phyloP scores from a whole-genome alignment of 1,140 invertebrate genomes.

The Cepaea nemoralis region DNA sequence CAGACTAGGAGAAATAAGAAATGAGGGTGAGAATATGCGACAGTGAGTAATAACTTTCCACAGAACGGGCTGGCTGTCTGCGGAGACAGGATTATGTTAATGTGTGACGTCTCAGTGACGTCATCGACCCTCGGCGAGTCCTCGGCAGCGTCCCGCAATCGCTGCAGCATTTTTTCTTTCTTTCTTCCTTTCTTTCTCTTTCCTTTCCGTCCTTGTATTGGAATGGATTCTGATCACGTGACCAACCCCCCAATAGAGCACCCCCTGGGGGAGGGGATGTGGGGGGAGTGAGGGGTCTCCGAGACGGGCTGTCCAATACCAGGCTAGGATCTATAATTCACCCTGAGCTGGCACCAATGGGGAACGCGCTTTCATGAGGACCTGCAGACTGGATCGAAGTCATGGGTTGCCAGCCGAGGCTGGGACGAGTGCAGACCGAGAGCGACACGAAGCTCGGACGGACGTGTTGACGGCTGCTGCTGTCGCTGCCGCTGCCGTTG shows the following conservation, averaged over 20 bases:
- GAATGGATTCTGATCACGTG: slow-evolving; percentile 22
- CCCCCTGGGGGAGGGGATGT: too few species aligned
- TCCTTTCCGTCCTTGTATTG: neutral
- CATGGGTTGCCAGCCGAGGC: neutral
- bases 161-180: slow-evolving; percentile 18
- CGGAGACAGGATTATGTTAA: slow-evolving; percentile 24
- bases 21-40: neutral
- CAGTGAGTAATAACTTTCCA: neutral
- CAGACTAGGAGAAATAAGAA: neutral
- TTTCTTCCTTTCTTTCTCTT: too few species aligned
- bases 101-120: slow-evolving; percentile 21
- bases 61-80: neutral
- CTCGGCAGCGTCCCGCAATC: slow-evolving; percentile 16
- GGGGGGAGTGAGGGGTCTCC: too few species aligned
- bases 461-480: slow-evolving; percentile 7
- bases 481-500: neutral
- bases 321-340: slow-evolving; percentile 30
- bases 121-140: slow-evolving; percentile 14
- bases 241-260: slow-evolving; percentile 4
- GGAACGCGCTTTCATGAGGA: neutral
- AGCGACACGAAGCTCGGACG: neutral
- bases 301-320: slow-evolving; percentile 27
- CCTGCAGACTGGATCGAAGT: slow-evolving; percentile 25
- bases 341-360: slow-evolving; percentile 19
- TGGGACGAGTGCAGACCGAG: slow-evolving; percentile 6